Evolutionary conservation across 2,797 vertebrate species (phyloP).

Genomic region (Salmo trutta): DNA sequence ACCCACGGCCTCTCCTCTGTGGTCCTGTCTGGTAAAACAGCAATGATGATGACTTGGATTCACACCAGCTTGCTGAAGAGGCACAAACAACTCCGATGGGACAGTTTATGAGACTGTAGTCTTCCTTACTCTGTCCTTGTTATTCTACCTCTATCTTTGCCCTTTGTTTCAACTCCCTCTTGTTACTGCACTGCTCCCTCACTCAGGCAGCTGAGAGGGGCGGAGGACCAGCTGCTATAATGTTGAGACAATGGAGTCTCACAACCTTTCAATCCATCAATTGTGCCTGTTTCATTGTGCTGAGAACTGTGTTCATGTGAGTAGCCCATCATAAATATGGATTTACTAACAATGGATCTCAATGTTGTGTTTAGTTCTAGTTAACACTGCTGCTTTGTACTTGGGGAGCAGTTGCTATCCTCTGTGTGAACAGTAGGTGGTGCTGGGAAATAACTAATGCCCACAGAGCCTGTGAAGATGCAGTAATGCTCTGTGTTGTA

Average conservation of each 20-base stretch:
- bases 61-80: neutral
- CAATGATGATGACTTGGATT: neutral
- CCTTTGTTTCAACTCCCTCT: neutral
- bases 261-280: neutral
- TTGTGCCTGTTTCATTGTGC: too few species aligned
- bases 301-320: neutral
- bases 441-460: slow-evolving; percentile 29
- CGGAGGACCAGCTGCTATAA: neutral
- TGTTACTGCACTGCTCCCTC: neutral
- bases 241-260: neutral
- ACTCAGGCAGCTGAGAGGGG: neutral
- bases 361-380: neutral
- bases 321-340: neutral
- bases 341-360: neutral
- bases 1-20: neutral
- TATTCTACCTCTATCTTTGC: neutral
- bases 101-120: neutral
- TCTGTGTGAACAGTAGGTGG: slow-evolving; percentile 56
- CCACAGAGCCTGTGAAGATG: neutral
- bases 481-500: neutral
- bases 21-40: neutral
- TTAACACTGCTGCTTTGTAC: neutral
- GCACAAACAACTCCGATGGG: neutral
- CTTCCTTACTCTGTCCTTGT: neutral
- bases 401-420: slow-evolving; percentile 10